Evolutionary conservation across 2,888 invertebrate species (phyloP), one percentile per base, ranked within the genome.

Genomic region (Cataglyphis albicans): DNA sequence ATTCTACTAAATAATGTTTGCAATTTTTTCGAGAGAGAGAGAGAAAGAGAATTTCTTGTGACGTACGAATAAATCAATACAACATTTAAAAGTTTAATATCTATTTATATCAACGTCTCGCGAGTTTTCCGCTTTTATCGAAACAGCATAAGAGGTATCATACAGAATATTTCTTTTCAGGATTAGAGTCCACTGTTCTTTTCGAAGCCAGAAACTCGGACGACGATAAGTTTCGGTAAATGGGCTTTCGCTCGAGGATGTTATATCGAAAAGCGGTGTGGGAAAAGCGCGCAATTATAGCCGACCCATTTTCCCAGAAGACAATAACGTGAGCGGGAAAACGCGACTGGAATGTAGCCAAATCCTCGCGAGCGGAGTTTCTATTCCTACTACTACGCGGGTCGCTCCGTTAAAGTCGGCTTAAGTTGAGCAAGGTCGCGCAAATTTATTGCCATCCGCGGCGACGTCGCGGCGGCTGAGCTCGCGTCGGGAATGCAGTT

Each of bases 301-400:
- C 90, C 93, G 93, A 93, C 93, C 93, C 91, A 93, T 94, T 93
- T 94, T 92, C 92, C 92, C 59, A 35, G 48, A 25, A 89, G 92
- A 93, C 93, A 93, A 94, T 94, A 93, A 93, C 93, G 91, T 92
- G 91, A 90, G 91, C 90, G 92, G 92, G 91, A 92, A 63, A 90
- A 91, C 89, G 92, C 83, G 72, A 81, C 83, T 93, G 94, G 93
- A 93, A 91, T 86, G 85, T 85, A 84, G 93, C 93, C 93, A 94
- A 93, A 93, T 93, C 92, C 91, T 72, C 85, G 76, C 78, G 88
- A 57, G 59, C 48, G 74, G 88, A 86, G 87, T 86, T 86, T 85
- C 89, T 87, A 89, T 89, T 89, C 86, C 87, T 68, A 84, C 88
- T 88, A 21, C 21, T 21, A 86, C 82, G 84, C 90, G 25, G 59